phyloP scores from a whole-genome alignment of 1,140 invertebrate species.

The Apolygus lucorum region DNA sequence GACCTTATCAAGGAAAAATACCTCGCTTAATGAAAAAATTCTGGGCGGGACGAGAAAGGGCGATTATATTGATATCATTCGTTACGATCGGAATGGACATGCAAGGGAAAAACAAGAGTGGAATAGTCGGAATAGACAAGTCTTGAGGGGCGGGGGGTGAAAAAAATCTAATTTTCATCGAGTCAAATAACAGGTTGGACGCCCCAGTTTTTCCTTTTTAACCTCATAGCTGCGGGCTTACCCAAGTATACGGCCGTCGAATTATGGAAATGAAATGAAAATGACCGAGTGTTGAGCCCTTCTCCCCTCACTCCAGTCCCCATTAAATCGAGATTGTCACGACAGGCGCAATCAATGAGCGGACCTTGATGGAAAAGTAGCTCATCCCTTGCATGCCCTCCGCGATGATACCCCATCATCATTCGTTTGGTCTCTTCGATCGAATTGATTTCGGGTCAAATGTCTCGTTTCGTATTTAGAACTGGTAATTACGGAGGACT shows the following conservation, averaged over 20 bases:
- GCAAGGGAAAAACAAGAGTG: background rate
- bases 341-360: background rate
- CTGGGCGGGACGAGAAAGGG: no score
- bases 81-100: background rate
- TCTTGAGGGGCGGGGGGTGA: background rate
- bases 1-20: background rate
- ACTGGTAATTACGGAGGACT: no score
- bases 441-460: no score
- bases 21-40: background rate
- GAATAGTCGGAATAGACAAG: no score
- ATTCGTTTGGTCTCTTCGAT: no score
- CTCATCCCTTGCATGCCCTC: no score
- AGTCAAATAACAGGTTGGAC: background rate
- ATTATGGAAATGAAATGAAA: background rate
- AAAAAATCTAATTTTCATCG: background rate
- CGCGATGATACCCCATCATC: no score
- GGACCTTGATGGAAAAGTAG: no score
- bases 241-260: background rate
- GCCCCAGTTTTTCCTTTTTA: background rate
- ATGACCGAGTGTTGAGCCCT: background rate
- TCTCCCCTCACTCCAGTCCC: background rate
- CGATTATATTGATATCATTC: background rate
- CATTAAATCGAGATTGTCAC: background rate
- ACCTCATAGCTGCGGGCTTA: background rate
- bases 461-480: no score